Evolutionary conservation across 2,113 vertebrate genomes (phyloP).

Genomic region (Murina feae): DNA sequence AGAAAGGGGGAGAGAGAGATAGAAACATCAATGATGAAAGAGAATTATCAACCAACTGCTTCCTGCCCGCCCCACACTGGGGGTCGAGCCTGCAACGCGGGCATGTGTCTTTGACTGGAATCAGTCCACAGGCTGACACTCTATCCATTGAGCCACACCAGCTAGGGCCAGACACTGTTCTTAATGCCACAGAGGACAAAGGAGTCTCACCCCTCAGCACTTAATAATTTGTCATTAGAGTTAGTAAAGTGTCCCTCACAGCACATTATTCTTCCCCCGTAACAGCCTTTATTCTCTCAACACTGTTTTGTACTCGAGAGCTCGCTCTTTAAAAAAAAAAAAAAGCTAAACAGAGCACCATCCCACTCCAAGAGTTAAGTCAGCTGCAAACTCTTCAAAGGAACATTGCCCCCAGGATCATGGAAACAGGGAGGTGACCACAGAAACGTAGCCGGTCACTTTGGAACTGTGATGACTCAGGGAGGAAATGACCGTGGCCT

Average conservation of each 20-base stretch:
- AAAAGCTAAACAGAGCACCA: not conserved
- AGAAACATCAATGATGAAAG: too few relatives aligned
- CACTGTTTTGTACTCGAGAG: not conserved
- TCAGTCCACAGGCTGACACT: too few relatives aligned
- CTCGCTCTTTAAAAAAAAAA: not conserved
- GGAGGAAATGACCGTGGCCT: conserved; percentile 59
- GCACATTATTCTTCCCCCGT: not conserved
- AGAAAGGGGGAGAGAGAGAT: too few relatives aligned
- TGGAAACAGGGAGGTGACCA: not conserved
- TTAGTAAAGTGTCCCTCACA: not conserved
- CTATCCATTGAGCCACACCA: too few relatives aligned
- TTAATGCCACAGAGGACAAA: not conserved
- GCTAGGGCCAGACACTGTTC: not conserved
- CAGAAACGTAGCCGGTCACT: not conserved
- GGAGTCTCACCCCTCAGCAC: not conserved
- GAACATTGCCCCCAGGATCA: not conserved
- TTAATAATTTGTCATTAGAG: not conserved
- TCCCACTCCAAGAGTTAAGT: not conserved
- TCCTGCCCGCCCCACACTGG: too few relatives aligned
- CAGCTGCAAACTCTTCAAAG: not conserved
- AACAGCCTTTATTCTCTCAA: not conserved
- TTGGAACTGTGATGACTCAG: conserved; percentile 53
- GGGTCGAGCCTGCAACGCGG: too few relatives aligned
- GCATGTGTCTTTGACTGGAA: too few relatives aligned
- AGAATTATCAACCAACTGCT: too few relatives aligned